Conservation (phyloP, 1,140 invertebrate genomes). For the Parasteatoda tepidariorum region DNA sequence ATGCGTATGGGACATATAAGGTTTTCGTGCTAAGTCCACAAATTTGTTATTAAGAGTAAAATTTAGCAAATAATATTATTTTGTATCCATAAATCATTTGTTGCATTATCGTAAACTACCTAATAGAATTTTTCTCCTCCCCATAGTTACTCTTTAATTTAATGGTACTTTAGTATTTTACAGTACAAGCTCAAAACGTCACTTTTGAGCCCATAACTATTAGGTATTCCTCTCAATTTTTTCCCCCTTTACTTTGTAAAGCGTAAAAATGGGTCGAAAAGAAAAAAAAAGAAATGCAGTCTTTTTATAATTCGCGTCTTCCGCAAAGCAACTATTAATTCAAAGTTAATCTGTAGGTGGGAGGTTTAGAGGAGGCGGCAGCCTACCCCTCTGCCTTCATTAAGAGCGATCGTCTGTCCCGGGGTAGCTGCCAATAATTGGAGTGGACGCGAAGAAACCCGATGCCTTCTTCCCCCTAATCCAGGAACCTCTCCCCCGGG, state of each 20-base stretch:
- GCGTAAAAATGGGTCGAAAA: conserved; percentile 17
- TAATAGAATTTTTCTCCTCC: neutral
- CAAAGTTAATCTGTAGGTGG: conserved; percentile 56
- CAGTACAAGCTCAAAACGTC: neutral
- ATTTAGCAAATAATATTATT: too few species aligned
- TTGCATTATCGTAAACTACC: too few species aligned
- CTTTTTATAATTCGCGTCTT: conserved; percentile 35
- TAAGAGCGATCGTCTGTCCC: conserved; percentile 59
- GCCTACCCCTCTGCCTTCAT: conserved; percentile 46
- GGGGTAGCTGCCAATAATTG: conserved; percentile 58
- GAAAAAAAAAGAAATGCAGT: neutral
- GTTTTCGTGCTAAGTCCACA: too few species aligned
- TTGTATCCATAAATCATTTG: too few species aligned
- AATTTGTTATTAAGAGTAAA: too few species aligned
- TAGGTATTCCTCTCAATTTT: neutral
- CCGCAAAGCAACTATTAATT: conserved; percentile 57
- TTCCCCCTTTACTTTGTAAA: conserved; percentile 1
- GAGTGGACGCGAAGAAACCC: conserved; percentile 53
- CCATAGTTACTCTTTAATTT: too few species aligned
- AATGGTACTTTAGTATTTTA: too few species aligned
- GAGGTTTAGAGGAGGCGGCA: neutral
- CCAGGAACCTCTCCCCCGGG: conserved; percentile 40
- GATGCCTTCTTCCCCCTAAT: conserved; percentile 38
- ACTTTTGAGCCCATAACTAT: conserved; percentile 15
- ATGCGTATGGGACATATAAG: too few species aligned